phyloP scores from a whole-genome alignment of 2,797 vertebrate species.

The Pangasius larnaudii region DNA sequence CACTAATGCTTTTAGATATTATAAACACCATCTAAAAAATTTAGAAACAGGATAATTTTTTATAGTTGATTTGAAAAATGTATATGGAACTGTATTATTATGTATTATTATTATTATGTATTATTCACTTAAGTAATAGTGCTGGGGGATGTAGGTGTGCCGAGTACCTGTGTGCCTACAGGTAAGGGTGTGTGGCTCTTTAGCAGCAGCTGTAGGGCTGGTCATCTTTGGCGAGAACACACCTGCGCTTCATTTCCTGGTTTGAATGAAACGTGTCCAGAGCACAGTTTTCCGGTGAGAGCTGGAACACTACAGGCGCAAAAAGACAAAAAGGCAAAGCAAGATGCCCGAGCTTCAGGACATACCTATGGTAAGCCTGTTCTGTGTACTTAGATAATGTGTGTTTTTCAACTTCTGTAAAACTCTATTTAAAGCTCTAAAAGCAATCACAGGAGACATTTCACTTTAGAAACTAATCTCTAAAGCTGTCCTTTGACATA shows the following conservation, averaged over 20 bases:
- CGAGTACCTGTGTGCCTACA: neutral
- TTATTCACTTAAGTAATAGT: neutral
- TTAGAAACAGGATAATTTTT: neutral
- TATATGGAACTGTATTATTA: neutral
- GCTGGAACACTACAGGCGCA: conserved; percentile 36
- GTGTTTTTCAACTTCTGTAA: neutral
- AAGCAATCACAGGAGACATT: neutral
- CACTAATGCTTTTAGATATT: neutral
- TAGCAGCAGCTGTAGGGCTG: conserved; percentile 48
- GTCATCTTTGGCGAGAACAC: conserved; percentile 48
- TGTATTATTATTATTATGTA: too few relatives aligned
- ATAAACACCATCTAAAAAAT: neutral
- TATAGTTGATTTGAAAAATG: neutral
- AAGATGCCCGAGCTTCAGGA: conserved; percentile 68
- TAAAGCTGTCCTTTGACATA: neutral
- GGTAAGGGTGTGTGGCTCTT: conserved; percentile 14
- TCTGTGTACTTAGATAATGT: neutral
- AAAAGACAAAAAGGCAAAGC: conserved; percentile 31
- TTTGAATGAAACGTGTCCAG: conserved; percentile 24
- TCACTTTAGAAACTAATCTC: neutral
- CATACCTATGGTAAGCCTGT: conserved; percentile 69
- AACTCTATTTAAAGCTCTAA: neutral
- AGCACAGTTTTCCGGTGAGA: conserved; percentile 44
- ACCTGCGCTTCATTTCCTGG: conserved; percentile 59
- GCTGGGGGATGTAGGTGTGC: neutral